Evolutionary conservation across 2,113 vertebrate genomes (phyloP).

Genomic region (Abramis brama): DNA sequence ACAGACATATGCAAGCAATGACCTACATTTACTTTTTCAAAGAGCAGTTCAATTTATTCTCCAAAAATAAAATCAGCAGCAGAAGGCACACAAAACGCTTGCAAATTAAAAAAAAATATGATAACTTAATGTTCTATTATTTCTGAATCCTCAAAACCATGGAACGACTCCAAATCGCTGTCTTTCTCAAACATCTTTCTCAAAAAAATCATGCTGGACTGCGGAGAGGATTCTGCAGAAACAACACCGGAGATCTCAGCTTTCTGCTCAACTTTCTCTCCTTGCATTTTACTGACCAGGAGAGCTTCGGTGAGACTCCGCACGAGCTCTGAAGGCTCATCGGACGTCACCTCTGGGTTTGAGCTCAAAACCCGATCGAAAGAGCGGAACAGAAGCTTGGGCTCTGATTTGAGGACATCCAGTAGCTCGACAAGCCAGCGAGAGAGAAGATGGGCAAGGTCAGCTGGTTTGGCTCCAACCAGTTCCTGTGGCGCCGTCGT

Average conservation of each 20-base stretch:
- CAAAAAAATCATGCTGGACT: slow-evolving; percentile 53
- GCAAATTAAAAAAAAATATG: too few relatives aligned
- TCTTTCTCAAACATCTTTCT: slow-evolving; percentile 81
- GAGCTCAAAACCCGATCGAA: slow-evolving; percentile 79
- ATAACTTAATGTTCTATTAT: slow-evolving; percentile 61
- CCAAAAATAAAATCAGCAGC: background rate
- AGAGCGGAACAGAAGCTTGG: slow-evolving; percentile 79
- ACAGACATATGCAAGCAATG: background rate
- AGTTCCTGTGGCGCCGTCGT: slow-evolving; percentile 62
- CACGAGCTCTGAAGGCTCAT: slow-evolving; percentile 78
- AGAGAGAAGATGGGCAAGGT: slow-evolving; percentile 80
- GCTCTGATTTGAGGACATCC: slow-evolving; percentile 72
- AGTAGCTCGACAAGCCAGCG: slow-evolving; percentile 84
- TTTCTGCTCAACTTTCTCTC: slow-evolving; percentile 9
- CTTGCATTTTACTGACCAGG: slow-evolving; percentile 53
- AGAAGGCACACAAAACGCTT: background rate
- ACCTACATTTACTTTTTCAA: background rate
- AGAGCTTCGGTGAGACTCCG: slow-evolving; percentile 77
- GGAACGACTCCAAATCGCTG: slow-evolving; percentile 79
- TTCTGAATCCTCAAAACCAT: slow-evolving; percentile 81
- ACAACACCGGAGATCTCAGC: slow-evolving; percentile 28
- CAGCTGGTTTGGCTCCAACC: slow-evolving; percentile 65
- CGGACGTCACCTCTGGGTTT: slow-evolving; percentile 68
- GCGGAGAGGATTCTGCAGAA: slow-evolving; percentile 25
- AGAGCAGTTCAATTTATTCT: background rate